Evolutionary conservation across 2,888 invertebrate genomes (phyloP).

Genomic region (Norana najaformis): DNA sequence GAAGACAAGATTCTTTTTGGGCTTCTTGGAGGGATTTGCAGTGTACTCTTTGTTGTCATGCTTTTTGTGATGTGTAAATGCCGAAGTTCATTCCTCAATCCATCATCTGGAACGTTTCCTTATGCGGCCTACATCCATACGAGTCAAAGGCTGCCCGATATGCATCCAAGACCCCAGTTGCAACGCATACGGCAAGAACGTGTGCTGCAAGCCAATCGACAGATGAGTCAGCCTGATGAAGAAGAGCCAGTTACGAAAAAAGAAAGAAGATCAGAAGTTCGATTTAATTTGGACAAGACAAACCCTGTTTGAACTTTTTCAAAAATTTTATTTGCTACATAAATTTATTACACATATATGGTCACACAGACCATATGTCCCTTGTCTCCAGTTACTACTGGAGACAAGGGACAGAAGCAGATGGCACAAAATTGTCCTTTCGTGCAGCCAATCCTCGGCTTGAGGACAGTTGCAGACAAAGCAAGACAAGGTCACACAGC

Average conservation of each 20-base stretch:
- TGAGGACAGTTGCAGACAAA: too few species aligned
- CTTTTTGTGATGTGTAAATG: neutral
- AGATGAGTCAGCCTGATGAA: neutral
- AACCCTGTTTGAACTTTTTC: neutral
- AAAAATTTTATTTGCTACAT: neutral
- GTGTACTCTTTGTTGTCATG: neutral
- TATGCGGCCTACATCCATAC: constrained; percentile 48
- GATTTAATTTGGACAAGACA: neutral
- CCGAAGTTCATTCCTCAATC: constrained; percentile 17
- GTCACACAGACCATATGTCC: too few species aligned
- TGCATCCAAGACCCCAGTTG: neutral
- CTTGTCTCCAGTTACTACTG: too few species aligned
- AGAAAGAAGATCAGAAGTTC: neutral
- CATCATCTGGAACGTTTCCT: neutral
- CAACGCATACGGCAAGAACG: neutral
- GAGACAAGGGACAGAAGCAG: too few species aligned
- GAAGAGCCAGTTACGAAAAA: neutral
- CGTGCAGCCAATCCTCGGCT: too few species aligned
- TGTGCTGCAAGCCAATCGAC: neutral
- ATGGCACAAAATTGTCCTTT: too few species aligned
- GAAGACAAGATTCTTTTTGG: constrained; percentile 23
- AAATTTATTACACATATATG: neutral
- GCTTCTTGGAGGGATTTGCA: constrained; percentile 3
- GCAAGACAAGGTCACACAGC: neutral
- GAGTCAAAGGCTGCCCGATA: neutral